Percentiles rank a stretch among this genome's conserved stretches.
phyloP scores from a whole-genome alignment of 2,113 vertebrate genomes.

The Philantomba maxwellii region DNA sequence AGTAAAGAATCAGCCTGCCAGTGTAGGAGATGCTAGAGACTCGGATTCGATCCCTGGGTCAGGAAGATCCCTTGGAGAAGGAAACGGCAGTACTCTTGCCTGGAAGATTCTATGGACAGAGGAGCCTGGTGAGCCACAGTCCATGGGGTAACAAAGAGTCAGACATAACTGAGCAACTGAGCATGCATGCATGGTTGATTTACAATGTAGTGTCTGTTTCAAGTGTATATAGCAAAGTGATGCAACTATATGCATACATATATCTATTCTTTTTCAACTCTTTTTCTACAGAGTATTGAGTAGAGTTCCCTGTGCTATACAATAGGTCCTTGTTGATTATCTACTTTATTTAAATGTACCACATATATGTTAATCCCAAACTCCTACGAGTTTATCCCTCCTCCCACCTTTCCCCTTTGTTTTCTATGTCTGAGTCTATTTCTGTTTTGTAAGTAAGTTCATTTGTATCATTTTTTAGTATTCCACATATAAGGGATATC shows the following conservation, averaged over 20 bases:
- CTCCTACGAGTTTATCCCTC: not conserved
- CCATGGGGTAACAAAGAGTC: not conserved
- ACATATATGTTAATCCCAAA: not conserved
- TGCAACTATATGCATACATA: not conserved
- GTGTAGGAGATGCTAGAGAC: not conserved
- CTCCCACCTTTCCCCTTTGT: not conserved
- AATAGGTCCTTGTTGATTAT: not conserved
- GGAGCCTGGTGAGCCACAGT: not conserved
- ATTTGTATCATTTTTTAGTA: not conserved
- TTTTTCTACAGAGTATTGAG: not conserved
- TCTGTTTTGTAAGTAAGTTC: not conserved
- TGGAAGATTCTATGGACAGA: not conserved
- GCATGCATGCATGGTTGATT: not conserved
- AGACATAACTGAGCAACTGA: not conserved
- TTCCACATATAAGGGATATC: not conserved
- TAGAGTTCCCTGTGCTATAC: not conserved
- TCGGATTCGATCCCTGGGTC: not conserved
- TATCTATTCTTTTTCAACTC: not conserved
- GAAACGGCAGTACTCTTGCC: not conserved
- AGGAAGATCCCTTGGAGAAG: not conserved
- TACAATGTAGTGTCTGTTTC: not conserved
- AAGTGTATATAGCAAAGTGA: not conserved
- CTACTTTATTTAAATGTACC: not conserved
- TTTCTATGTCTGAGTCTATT: not conserved
- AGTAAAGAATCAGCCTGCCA: not conserved